These are phyloP conservation scores for Coptodon bakossiorum DNA, from an alignment of 2,113 vertebrate genomes.

Conservation along the genomic window DNA sequence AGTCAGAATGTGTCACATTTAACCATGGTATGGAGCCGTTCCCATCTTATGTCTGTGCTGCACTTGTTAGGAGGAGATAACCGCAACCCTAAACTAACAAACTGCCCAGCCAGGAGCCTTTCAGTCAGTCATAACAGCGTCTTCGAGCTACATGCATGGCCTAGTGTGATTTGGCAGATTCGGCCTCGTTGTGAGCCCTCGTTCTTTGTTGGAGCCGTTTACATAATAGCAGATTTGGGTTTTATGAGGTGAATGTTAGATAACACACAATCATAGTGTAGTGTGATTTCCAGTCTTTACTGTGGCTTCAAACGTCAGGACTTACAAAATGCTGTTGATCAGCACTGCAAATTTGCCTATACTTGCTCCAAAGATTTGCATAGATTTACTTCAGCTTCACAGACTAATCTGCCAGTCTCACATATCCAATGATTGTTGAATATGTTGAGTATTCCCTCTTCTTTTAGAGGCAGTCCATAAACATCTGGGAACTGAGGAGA, in stretches of 20 bases:
- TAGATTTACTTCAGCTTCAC: not conserved
- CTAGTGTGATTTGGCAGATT: not conserved
- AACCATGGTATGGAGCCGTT: not conserved
- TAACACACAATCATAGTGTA: not conserved
- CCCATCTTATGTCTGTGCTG: not conserved
- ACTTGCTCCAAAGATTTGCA: not conserved
- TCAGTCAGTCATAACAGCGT: not conserved
- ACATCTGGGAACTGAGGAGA: not conserved
- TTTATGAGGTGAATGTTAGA: not conserved
- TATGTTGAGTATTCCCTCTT: not conserved
- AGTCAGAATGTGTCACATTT: not conserved
- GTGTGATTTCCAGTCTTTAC: not conserved
- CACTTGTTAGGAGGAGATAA: not conserved
- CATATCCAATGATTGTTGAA: not conserved
- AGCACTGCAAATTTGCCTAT: not conserved
- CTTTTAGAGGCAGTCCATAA: not conserved
- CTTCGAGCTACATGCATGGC: not conserved
- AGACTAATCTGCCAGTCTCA: not conserved
- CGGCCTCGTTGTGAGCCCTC: not conserved
- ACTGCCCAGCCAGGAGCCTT: not conserved
- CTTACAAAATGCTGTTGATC: not conserved
- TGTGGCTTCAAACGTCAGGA: not conserved
- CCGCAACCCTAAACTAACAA: not conserved
- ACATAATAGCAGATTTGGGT: not conserved
- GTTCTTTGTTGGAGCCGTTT: not conserved